Evolutionary conservation across 2,888 invertebrate species (phyloP).

Genomic region (Andrena haemorrhoa): DNA sequence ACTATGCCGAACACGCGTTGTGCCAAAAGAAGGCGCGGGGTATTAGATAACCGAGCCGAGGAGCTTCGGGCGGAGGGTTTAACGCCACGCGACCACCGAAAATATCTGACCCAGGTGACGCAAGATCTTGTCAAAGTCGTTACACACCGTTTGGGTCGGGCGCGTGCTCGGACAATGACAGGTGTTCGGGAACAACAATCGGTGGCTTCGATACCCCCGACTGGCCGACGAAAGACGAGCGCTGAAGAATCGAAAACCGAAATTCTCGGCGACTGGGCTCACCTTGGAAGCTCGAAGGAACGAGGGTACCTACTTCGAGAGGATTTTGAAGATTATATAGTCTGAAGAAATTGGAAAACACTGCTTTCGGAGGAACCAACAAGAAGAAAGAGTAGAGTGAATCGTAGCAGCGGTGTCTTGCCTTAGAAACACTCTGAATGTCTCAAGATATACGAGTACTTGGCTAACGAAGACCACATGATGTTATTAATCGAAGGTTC

Average conservation of each 20-base stretch:
- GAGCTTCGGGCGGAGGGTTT: constrained; percentile 62
- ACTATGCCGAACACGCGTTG: constrained; percentile 55
- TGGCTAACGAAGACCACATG: neutral
- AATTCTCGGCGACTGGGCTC: no score
- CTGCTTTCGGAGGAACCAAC: no score
- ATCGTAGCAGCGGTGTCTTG: no score
- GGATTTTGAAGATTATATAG: neutral
- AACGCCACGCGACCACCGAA: constrained; percentile 76
- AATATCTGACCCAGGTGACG: constrained; percentile 79
- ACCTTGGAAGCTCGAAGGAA: no score
- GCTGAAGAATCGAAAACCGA: no score
- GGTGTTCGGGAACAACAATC: constrained; percentile 68
- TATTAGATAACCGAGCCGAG: constrained; percentile 67
- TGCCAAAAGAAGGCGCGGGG: constrained; percentile 68
- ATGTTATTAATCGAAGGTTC: neutral
- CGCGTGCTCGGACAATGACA: constrained; percentile 72
- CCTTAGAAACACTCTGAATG: neutral
- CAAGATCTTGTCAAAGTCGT: constrained; percentile 74
- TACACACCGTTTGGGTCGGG: constrained; percentile 54
- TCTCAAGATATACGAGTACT: neutral
- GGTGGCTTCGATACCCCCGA: constrained; percentile 2
- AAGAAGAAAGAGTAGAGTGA: no score
- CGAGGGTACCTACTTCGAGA: neutral
- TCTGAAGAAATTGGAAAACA: no score
- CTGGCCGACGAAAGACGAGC: neutral